A percentile compares a stretch with the other conserved stretches of the same genome.
Evolutionary conservation across 2,797 vertebrate genomes (phyloP).

Genomic region (Syngnathus rostellatus): DNA sequence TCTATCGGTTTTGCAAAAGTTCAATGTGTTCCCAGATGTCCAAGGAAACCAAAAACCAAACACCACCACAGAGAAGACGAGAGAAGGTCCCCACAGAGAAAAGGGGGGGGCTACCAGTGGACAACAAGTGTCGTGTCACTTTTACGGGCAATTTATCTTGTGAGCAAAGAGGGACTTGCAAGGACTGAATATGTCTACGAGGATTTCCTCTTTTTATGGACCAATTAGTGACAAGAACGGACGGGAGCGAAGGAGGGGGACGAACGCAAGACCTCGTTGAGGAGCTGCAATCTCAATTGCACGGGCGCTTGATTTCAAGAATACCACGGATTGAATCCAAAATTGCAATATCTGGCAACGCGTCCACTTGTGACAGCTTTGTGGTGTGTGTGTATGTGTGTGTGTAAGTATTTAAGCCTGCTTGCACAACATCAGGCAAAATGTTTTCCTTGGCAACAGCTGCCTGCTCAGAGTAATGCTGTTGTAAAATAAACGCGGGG

Average conservation of each 20-base stretch:
- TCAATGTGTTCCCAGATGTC: constrained; percentile 23
- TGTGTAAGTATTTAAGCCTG: neutral
- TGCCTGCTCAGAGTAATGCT: neutral
- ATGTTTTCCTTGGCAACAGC: neutral
- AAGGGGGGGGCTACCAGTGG: neutral
- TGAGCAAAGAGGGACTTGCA: constrained; percentile 41
- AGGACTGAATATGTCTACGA: constrained; percentile 49
- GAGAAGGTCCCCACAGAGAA: constrained; percentile 9
- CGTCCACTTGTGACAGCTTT: neutral
- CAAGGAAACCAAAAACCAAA: constrained; percentile 7
- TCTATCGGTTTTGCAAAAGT: constrained; percentile 18
- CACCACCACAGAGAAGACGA: neutral
- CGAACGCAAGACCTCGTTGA: neutral
- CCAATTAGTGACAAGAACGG: constrained; percentile 52
- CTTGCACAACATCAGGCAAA: neutral
- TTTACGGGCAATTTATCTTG: constrained; percentile 51
- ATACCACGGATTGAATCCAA: too few species aligned
- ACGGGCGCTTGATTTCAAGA: too few species aligned
- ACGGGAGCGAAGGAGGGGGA: neutral
- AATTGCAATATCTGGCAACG: neutral
- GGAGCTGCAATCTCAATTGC: too few species aligned
- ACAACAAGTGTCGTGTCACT: constrained; percentile 42
- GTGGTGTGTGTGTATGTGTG: neutral
- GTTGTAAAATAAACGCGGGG: neutral
- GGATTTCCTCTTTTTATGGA: constrained; percentile 32